Evolutionary conservation across 2,888 invertebrate genomes (phyloP).

Genomic region (Tigriopus californicus): DNA sequence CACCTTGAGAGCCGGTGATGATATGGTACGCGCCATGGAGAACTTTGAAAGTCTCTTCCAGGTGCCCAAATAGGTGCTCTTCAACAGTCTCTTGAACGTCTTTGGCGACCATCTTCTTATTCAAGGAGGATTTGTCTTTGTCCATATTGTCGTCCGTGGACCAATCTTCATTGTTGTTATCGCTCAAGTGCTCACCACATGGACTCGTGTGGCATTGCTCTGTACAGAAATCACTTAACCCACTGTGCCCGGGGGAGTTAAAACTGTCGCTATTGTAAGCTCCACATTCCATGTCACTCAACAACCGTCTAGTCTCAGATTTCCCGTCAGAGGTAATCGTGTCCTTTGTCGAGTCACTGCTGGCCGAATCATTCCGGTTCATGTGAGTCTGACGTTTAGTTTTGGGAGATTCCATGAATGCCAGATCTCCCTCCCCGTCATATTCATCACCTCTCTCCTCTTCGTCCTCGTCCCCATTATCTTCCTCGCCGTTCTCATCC

Average conservation of each 20-base stretch:
- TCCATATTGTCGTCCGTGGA: background rate
- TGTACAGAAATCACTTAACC: background rate
- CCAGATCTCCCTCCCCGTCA: background rate
- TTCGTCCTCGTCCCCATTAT: background rate
- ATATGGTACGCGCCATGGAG: constrained; percentile 5
- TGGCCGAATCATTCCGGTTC: background rate
- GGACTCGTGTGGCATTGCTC: constrained; percentile 1
- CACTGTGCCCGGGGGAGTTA: background rate
- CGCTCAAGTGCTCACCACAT: background rate
- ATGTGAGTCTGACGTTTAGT: background rate
- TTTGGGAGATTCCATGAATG: background rate
- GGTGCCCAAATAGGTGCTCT: constrained; percentile 3
- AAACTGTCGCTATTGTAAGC: constrained; percentile 10
- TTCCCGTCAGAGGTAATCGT: background rate
- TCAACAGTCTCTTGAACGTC: background rate
- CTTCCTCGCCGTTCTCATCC: background rate
- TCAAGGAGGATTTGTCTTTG: background rate
- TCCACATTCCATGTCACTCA: constrained; percentile 13
- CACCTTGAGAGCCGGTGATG: background rate
- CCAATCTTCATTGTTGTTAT: background rate
- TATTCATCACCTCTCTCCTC: constrained; percentile 4
- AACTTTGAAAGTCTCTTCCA: constrained; percentile 9
- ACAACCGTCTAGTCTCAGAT: background rate
- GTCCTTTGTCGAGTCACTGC: background rate
- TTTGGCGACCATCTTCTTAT: background rate